Conservation (phyloP, 2,888 invertebrate genomes). For the Sphaerophoria rueppellii region DNA sequence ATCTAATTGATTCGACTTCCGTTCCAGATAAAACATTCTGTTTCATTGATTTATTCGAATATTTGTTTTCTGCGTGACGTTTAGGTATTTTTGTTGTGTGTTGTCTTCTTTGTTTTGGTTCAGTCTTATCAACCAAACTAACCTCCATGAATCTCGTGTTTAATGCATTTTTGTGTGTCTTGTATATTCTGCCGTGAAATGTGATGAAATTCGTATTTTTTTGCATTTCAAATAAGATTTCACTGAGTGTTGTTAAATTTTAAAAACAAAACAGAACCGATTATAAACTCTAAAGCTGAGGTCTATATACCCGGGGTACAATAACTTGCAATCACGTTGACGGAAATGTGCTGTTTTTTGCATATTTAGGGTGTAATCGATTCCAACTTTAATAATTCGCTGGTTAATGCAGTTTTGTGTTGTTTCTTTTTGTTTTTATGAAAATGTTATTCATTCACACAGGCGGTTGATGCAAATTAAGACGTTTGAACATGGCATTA, state of each 20-base stretch:
- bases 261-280: constrained; percentile 25
- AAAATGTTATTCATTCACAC: constrained; percentile 33
- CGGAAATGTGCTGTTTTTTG: constrained; percentile 59
- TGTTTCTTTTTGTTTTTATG: constrained; percentile 15
- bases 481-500: too few relatives aligned
- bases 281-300: constrained; percentile 24
- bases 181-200: constrained; percentile 11
- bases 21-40: constrained; percentile 55
- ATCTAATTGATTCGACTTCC: constrained; percentile 63
- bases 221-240: constrained; percentile 48
- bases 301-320: constrained; percentile 14
- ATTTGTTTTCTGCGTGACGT: constrained; percentile 19
- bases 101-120: constrained; percentile 17
- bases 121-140: constrained; percentile 11
- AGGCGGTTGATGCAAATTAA: not conserved
- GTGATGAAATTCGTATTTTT: constrained; percentile 65
- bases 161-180: constrained; percentile 1
- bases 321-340: constrained; percentile 53
- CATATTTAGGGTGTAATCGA: constrained; percentile 64
- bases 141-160: not conserved
- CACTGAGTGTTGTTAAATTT: not conserved
- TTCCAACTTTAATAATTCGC: constrained; percentile 31
- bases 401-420: constrained; percentile 37
- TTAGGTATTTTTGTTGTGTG: constrained; percentile 22
- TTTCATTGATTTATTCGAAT: constrained; percentile 44